phyloP scores from a whole-genome alignment of 2,113 vertebrate species.

The Bungarus multicinctus region DNA sequence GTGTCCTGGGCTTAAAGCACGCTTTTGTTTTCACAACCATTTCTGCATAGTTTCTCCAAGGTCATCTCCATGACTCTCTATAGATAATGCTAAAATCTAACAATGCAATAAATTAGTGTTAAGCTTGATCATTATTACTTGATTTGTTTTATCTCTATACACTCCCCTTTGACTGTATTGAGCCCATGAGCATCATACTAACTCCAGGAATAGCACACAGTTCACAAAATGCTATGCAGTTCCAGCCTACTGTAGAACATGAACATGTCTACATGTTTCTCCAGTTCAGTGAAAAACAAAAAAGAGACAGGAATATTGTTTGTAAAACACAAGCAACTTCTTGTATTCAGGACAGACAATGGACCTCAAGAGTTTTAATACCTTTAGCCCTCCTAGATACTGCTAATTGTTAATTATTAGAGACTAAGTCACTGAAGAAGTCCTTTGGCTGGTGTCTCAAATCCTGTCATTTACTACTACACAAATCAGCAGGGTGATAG shows the following conservation, averaged over 20 bases:
- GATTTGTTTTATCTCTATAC: neutral
- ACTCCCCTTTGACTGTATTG: neutral
- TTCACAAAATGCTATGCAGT: neutral
- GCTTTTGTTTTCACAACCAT: neutral
- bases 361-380: conserved; percentile 57
- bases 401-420: conserved; percentile 89
- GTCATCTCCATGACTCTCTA: neutral
- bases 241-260: neutral
- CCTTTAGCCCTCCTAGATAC: conserved; percentile 68
- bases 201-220: neutral
- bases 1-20: neutral
- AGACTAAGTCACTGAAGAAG: conserved; percentile 83
- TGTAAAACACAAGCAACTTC: conserved; percentile 50
- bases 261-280: neutral
- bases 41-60: neutral
- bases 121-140: neutral
- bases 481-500: conserved; percentile 87
- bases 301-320: conserved; percentile 50
- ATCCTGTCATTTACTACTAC: conserved; percentile 87
- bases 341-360: conserved; percentile 65
- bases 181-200: neutral
- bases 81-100: neutral
- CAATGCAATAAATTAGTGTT: neutral
- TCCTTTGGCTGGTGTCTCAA: conserved; percentile 82
- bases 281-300: conserved; percentile 14